Evolutionary conservation across 2,888 invertebrate genomes (phyloP), one percentile per base, ranked within the genome.

Genomic region (Aporophyla lueneburgensis): DNA sequence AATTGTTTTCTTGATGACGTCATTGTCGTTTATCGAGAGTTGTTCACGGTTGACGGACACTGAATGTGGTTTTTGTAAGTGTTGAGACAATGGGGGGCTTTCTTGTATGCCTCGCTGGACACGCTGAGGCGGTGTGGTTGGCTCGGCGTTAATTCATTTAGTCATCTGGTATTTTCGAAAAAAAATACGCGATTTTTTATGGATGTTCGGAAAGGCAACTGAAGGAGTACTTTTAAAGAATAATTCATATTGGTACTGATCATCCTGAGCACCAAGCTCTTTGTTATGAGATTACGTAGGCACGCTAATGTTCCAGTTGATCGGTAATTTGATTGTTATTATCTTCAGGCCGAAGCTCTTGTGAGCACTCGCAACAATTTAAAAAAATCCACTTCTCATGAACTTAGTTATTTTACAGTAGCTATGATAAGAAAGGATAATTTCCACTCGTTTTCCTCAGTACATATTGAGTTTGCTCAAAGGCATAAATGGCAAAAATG

Each of bases 1-100:
- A 90, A 92, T 92, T 91, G 91, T 89, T 90, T 90, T 89, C 86
- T 85, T 86, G 89, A 89, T 88, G 89, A 90, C 90, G 89, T 88
- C 89, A 90, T 90, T 88, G 88, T 88, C 85, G 79, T 81, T 77
- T 89, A 89, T 89, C 90, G 87, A 88, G 76, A 81, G 76, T 81
- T 89, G 86, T 91, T 87, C 88, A 89, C 89, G 89, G 89, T 80
- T 88, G 86, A 87, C 79, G 81, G 85, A 62, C 73, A 80, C 68
- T 83, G 84, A 89, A 89, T 78, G 81, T 71, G 49, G 71, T 49
- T 73, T 68, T 69, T 81, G 62, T 80, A 67, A 83, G 75, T 76
- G 63, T 79, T 83, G 54, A 74, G 62, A 84, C 76, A 83, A 83
- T 74, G 54, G 77, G 54, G 53, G 72, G 72, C 33, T 65, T 63